Conservation (phyloP, 1,140 invertebrate genomes). For the Lineus longissimus region DNA sequence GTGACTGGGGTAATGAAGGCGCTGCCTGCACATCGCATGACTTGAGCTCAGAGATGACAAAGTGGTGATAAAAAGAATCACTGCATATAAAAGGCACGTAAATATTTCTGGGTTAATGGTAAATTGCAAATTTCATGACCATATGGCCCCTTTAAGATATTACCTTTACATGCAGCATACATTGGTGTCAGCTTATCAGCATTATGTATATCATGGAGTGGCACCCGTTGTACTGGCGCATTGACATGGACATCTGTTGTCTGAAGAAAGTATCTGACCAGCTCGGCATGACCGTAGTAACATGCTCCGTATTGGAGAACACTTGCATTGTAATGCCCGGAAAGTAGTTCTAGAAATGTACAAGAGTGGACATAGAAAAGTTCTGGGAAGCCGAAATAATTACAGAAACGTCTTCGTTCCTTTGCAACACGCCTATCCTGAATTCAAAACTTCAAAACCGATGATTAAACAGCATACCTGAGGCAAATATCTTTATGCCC, state of each 20-base stretch:
- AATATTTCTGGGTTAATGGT: too few species aligned
- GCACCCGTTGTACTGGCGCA: background rate
- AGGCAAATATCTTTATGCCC: background rate
- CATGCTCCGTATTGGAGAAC: background rate
- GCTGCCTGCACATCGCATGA: too few species aligned
- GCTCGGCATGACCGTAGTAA: background rate
- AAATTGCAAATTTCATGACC: too few species aligned
- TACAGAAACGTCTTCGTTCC: background rate
- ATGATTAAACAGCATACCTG: background rate
- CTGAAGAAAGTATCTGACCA: background rate
- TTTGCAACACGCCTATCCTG: background rate
- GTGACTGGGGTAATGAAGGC: too few species aligned
- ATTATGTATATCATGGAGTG: background rate
- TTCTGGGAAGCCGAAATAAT: background rate
- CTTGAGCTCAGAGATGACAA: too few species aligned
- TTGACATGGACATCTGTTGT: background rate
- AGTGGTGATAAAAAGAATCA: too few species aligned
- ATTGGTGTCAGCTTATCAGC: background rate
- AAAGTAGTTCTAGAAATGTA: too few species aligned
- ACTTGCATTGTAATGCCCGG: background rate
- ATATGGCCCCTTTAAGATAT: background rate
- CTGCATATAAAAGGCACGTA: too few species aligned
- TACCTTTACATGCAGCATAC: constrained; percentile 4
- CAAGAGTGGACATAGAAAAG: background rate
- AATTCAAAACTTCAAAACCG: background rate